Evolutionary conservation across 2,888 invertebrate species (phyloP).

Genomic region (Seira ritae): DNA sequence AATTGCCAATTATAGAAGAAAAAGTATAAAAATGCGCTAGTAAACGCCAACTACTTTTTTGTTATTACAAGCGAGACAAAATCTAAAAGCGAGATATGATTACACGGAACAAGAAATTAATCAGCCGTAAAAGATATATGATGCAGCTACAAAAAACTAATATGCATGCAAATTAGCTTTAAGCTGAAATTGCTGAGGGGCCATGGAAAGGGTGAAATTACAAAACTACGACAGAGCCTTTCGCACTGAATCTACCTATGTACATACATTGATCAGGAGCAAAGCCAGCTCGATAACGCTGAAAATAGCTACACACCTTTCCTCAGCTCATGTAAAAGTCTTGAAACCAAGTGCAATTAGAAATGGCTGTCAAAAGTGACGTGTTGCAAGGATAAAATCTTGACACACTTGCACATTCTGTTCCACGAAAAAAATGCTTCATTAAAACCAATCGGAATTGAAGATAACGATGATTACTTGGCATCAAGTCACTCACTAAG

Average conservation of each 20-base stretch:
- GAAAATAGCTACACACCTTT: slow-evolving; percentile 1
- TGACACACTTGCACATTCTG: slow-evolving; percentile 19
- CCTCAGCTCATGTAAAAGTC: not conserved
- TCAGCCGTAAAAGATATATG: slow-evolving; percentile 19
- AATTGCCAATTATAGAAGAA: slow-evolving; percentile 60
- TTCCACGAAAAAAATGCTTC: slow-evolving; percentile 9
- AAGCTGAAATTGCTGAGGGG: not conserved
- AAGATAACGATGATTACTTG: not conserved
- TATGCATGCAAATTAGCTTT: slow-evolving; percentile 22
- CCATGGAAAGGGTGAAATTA: slow-evolving; percentile 17
- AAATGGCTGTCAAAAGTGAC: slow-evolving; percentile 27
- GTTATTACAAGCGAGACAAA: slow-evolving; percentile 9
- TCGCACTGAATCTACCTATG: not conserved
- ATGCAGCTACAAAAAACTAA: slow-evolving; percentile 2
- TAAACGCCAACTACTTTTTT: not conserved
- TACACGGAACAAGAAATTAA: not conserved
- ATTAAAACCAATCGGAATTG: slow-evolving; percentile 1
- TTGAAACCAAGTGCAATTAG: slow-evolving; percentile 28
- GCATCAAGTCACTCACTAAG: slow-evolving; percentile 6
- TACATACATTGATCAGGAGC: no score
- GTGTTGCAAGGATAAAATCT: slow-evolving; percentile 5
- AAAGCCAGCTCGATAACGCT: no score
- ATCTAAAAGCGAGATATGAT: slow-evolving; percentile 4
- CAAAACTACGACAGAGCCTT: not conserved
- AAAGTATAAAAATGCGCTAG: slow-evolving; percentile 25